These are phyloP conservation scores for Nannoperca obscura DNA, from an alignment of 2,797 vertebrate species.

Conservation along the genomic window DNA sequence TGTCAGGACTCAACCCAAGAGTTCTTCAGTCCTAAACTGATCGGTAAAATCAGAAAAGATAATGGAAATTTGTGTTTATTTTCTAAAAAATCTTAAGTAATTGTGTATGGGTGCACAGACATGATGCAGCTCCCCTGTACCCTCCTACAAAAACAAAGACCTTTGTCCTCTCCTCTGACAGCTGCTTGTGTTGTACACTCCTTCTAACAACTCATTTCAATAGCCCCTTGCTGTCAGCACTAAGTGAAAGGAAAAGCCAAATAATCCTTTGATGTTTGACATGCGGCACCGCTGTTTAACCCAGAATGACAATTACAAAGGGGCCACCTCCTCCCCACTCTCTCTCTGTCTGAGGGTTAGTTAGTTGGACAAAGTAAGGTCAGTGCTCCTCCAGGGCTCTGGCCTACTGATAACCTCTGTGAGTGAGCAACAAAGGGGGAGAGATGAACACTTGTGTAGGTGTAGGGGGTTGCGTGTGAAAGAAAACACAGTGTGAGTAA, in stretches of 20 bases:
- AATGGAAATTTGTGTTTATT: background rate
- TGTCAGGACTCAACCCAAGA: background rate
- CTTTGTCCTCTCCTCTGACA: constrained; percentile 34
- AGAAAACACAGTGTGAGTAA: background rate
- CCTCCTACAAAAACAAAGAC: constrained; percentile 12
- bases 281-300: constrained; percentile 23
- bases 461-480: background rate
- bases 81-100: background rate
- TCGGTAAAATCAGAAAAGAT: background rate
- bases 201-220: constrained; percentile 35
- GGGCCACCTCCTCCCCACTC: constrained; percentile 1
- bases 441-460: background rate
- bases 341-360: constrained; percentile 15
- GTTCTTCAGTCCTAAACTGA: background rate
- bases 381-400: constrained; percentile 26
- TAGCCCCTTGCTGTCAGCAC: constrained; percentile 48
- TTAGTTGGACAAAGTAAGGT: constrained; percentile 22
- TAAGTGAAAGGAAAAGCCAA: constrained; percentile 55
- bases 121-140: background rate
- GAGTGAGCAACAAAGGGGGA: background rate
- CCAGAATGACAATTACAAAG: constrained; percentile 39
- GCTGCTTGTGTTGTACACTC: constrained; percentile 47
- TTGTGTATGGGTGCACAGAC: background rate
- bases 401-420: constrained; percentile 38
- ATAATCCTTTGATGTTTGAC: constrained; percentile 64